These are phyloP conservation scores for Geopemphigus sp. DNA, from an alignment of 1,140 invertebrate genomes.

Conservation along the genomic window DNA sequence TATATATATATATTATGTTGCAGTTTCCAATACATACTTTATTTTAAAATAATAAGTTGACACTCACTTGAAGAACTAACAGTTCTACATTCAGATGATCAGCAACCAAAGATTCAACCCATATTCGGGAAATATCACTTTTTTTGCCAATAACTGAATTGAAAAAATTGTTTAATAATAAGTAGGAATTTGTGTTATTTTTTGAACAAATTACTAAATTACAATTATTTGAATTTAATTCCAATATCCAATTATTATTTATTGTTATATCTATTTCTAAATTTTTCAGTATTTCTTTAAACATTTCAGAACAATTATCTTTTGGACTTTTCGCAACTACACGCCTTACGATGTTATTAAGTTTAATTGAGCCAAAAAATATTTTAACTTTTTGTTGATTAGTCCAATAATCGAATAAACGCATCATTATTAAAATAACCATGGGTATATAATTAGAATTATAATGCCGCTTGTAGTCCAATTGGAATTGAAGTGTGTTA, in stretches of 20 bases:
- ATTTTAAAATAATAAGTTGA: not conserved
- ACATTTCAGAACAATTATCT: not conserved
- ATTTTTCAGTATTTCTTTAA: not conserved
- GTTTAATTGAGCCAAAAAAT: slow-evolving; percentile 20
- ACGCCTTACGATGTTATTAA: not conserved
- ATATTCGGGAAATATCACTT: not conserved
- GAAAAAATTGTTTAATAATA: not conserved
- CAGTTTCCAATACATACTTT: not conserved
- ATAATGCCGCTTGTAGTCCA: slow-evolving; percentile 8
- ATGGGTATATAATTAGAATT: not conserved
- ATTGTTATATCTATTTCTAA: not conserved
- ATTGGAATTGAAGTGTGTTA: slow-evolving; percentile 2
- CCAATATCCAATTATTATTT: not conserved
- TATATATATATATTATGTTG: not conserved
- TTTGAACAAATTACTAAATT: slow-evolving; percentile 31
- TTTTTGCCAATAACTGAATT: not conserved
- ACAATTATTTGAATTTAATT: not conserved
- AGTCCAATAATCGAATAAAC: not conserved
- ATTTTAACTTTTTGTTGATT: slow-evolving; percentile 20
- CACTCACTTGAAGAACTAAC: slow-evolving; percentile 32
- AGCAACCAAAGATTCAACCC: not conserved
- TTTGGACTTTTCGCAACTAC: slow-evolving; percentile 17
- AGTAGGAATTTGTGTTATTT: not conserved
- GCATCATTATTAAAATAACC: not conserved
- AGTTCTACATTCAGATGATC: slow-evolving; percentile 24